A percentile compares a stretch with the other conserved stretches of the same genome.
Conservation (phyloP, 2,797 vertebrate species). For the Lepidocolaptes lacrymiger region DNA sequence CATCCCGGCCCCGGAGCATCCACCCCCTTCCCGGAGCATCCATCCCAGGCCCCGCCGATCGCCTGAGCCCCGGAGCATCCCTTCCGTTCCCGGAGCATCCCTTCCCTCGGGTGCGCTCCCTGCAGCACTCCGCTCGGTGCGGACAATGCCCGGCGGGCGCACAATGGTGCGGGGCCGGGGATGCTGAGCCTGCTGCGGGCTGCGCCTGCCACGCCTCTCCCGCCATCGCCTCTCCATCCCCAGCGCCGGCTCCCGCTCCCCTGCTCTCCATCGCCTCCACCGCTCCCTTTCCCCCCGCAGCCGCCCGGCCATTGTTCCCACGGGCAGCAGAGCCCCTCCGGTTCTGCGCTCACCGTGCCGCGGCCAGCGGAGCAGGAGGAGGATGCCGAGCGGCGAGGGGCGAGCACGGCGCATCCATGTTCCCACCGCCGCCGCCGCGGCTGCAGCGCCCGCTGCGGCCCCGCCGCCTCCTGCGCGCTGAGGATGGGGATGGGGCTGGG, state of each 20-base stretch:
- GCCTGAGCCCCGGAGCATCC: too few species aligned
- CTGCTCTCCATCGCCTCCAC: background rate
- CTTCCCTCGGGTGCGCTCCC: background rate
- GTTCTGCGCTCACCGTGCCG: conserved; percentile 75
- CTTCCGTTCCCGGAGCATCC: background rate
- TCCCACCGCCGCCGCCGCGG: conserved; percentile 46
- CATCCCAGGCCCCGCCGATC: too few species aligned
- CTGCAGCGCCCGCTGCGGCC: conserved; percentile 84
- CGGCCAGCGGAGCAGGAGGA: conserved; percentile 42
- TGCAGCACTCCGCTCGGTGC: background rate
- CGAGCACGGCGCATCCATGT: conserved; percentile 77
- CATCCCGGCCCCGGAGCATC: too few species aligned
- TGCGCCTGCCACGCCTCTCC: conserved; percentile 29
- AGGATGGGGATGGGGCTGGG: too few species aligned
- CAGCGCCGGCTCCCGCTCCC: background rate
- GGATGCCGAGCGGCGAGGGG: conserved; percentile 56
- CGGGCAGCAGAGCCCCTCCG: too few species aligned
- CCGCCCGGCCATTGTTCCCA: conserved; percentile 60
- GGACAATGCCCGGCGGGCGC: background rate
- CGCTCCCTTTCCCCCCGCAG: background rate
- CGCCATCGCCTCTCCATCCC: background rate
- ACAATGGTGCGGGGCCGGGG: background rate
- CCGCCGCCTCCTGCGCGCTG: conserved; percentile 46
- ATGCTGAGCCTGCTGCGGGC: conserved; percentile 7
- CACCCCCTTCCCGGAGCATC: too few species aligned